Evolutionary conservation across 1,140 invertebrate species (phyloP).

Genomic region (Hyphantria cunea): DNA sequence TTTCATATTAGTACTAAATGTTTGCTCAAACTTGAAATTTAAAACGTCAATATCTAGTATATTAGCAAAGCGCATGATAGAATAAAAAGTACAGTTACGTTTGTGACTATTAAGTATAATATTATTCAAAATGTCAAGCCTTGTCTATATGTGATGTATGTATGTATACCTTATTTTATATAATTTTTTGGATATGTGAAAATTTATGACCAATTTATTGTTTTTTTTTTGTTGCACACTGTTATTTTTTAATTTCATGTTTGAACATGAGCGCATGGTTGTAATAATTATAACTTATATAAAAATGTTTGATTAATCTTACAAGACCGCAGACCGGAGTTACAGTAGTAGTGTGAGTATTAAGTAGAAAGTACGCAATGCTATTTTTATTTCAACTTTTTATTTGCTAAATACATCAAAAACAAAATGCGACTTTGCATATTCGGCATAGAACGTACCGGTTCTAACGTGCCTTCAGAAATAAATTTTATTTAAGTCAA

Average conservation of each 20-base stretch:
- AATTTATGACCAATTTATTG: slow-evolving; percentile 16
- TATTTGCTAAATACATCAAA: slow-evolving; percentile 14
- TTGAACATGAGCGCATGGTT: slow-evolving; percentile 56
- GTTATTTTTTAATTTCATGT: slow-evolving; percentile 64
- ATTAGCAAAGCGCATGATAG: neutral
- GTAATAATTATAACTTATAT: too few species aligned
- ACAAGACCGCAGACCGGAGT: slow-evolving; percentile 19
- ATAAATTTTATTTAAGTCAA: slow-evolving; percentile 1
- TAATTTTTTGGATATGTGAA: slow-evolving; percentile 28
- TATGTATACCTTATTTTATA: slow-evolving; percentile 7
- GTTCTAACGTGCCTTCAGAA: slow-evolving; percentile 10
- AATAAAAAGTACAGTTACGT: neutral
- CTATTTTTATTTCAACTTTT: slow-evolving; percentile 12
- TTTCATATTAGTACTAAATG: slow-evolving; percentile 28
- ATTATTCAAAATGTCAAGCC: neutral
- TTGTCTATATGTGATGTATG: neutral
- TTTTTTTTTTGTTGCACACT: slow-evolving; percentile 43
- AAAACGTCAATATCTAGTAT: slow-evolving; percentile 22
- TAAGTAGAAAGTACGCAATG: slow-evolving; percentile 1
- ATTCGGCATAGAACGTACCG: slow-evolving; percentile 3
- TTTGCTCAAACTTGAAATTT: slow-evolving; percentile 57
- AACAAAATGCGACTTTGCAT: neutral
- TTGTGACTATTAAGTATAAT: neutral
- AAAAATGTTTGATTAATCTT: too few species aligned
- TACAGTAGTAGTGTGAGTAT: slow-evolving; percentile 4